A percentile compares a stretch with the other conserved stretches of the same genome.
These are phyloP conservation scores for Lepisosteus osseus DNA, from an alignment of 2,113 vertebrate genomes.

Conservation along the genomic window DNA sequence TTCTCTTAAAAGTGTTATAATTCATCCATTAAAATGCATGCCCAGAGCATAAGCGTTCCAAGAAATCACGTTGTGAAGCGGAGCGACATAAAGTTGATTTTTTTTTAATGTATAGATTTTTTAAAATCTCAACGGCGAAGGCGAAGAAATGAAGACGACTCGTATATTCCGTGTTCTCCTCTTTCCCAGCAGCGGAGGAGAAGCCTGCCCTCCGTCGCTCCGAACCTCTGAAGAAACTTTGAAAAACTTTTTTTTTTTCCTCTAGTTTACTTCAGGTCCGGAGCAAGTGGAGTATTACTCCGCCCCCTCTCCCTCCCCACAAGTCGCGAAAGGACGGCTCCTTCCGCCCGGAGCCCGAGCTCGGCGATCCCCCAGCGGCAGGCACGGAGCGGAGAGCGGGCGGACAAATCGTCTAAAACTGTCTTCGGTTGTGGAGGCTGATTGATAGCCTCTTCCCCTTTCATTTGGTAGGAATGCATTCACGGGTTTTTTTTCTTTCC, in stretches of 20 bases:
- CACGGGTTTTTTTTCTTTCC: not conserved
- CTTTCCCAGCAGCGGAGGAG: conserved; percentile 53
- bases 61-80: conserved; percentile 35
- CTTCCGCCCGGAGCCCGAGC: conserved; percentile 33
- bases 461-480: not conserved
- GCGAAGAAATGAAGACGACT: too few species aligned
- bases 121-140: too few species aligned
- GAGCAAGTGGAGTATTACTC: conserved; percentile 43
- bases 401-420: not conserved
- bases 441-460: not conserved
- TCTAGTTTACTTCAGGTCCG: conserved; percentile 43
- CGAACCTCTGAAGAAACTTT: conserved; percentile 57
- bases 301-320: conserved; percentile 38
- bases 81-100: conserved; percentile 50
- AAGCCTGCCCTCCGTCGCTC: conserved; percentile 58
- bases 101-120: not conserved
- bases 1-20: conserved; percentile 55
- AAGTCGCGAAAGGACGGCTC: not conserved
- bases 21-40: conserved; percentile 69
- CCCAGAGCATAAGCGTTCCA: conserved; percentile 50
- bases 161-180: conserved; percentile 43
- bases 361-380: too few species aligned
- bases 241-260: conserved; percentile 50
- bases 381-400: too few species aligned
- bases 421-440: too few species aligned